Conservation (phyloP, 2,797 vertebrate genomes). For the Phyllotis vaccarum region DNA sequence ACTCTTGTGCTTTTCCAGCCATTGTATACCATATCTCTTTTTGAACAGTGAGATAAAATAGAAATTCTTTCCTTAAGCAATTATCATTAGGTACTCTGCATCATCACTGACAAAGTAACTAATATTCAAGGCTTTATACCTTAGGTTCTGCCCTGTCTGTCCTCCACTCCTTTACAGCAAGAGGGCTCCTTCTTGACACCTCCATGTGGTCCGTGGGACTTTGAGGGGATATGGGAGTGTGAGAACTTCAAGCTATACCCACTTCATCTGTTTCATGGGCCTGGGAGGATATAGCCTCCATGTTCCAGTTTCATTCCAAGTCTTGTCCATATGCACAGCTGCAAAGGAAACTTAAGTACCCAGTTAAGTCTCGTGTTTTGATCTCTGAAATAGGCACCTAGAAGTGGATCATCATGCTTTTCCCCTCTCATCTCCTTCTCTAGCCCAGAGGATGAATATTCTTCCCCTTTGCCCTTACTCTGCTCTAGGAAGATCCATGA, state of each 20-base stretch:
- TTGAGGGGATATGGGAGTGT: no score
- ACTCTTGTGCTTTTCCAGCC: neutral
- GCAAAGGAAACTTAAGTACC: neutral
- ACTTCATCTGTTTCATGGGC: neutral
- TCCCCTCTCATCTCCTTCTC: neutral
- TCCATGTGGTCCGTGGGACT: neutral
- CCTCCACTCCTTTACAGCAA: neutral
- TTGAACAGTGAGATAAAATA: neutral
- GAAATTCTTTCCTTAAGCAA: neutral
- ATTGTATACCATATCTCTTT: neutral
- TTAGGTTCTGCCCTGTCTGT: neutral
- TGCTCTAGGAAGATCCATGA: neutral
- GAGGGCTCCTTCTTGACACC: no score
- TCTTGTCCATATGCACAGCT: no score
- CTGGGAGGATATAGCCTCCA: no score
- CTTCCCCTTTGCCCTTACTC: neutral
- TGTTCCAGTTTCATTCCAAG: no score
- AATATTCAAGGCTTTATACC: neutral
- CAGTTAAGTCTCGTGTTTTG: neutral
- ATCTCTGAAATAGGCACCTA: neutral
- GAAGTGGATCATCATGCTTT: fast-evolving
- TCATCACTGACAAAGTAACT: neutral
- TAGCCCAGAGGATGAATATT: neutral
- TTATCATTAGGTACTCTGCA: neutral
- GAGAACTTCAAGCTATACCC: fast-evolving